phyloP scores from a whole-genome alignment of 2,888 invertebrate species.

The Lordiphosa fenestrarum region DNA sequence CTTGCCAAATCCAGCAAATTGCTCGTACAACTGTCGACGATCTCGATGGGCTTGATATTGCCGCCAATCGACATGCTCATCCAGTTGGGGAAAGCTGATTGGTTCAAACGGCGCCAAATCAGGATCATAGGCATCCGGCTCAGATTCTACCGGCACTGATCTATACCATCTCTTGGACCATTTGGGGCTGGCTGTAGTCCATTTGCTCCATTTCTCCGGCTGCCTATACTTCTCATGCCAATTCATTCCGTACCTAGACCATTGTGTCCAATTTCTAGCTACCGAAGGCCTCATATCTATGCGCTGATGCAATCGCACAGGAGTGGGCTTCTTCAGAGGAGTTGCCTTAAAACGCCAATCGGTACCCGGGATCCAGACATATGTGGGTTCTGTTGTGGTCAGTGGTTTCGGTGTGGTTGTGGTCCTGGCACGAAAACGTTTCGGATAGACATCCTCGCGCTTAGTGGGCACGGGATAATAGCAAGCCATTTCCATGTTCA shows the following conservation, averaged over 20 bases:
- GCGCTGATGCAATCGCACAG: conserved; percentile 56
- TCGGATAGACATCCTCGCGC: conserved; percentile 75
- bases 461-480: conserved; percentile 73
- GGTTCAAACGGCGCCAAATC: conserved; percentile 37
- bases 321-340: conserved; percentile 56
- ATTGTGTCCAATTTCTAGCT: conserved; percentile 53
- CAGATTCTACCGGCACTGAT: conserved; percentile 6
- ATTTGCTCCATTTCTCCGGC: conserved; percentile 57
- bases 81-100: conserved; percentile 57
- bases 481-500: conserved; percentile 67
- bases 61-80: conserved; percentile 43
- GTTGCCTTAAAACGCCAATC: conserved; percentile 71
- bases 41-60: conserved; percentile 74
- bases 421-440: conserved; percentile 62
- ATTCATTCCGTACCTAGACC: conserved; percentile 60
- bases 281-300: conserved; percentile 53
- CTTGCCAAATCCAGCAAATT: conserved; percentile 65
- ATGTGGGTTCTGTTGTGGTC: conserved; percentile 53
- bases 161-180: conserved; percentile 61
- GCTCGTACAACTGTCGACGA: conserved; percentile 75
- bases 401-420: conserved; percentile 54
- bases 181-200: conserved; percentile 57
- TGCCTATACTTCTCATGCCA: conserved; percentile 50
- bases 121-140: conserved; percentile 43
- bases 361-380: conserved; percentile 72